These are phyloP conservation scores for Drosophila hydei DNA, from an alignment of 1,140 invertebrate genomes.

Conservation along the genomic window DNA sequence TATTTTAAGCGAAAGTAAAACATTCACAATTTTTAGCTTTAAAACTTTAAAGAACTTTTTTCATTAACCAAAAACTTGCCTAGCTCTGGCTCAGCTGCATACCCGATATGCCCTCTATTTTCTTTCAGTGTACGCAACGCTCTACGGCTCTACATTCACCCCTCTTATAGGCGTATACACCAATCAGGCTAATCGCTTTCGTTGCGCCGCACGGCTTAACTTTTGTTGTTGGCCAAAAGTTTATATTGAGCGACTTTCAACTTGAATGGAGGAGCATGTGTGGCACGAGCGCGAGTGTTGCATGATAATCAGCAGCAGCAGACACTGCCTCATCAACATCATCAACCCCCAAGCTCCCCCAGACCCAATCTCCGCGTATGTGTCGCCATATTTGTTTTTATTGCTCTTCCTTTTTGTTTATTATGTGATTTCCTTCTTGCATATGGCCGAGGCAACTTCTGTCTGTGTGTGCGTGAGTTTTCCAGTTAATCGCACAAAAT, in stretches of 20 bases:
- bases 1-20: too few relatives aligned
- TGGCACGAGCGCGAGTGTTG: conserved; percentile 41
- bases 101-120: too few relatives aligned
- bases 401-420: conserved; percentile 75
- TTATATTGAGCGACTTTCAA: conserved; percentile 52
- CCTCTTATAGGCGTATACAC: conserved; percentile 4
- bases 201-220: conserved; percentile 76
- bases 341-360: conserved; percentile 32
- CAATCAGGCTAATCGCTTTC: conserved; percentile 80
- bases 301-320: conserved; percentile 66
- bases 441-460: conserved; percentile 57
- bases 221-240: conserved; percentile 62
- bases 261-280: conserved; percentile 43
- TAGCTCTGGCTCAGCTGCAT: too few relatives aligned
- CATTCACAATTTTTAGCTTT: too few relatives aligned
- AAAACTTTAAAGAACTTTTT: too few relatives aligned
- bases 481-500: conserved; percentile 77
- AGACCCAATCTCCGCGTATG: conserved; percentile 46
- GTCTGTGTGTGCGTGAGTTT: conserved; percentile 58
- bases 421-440: conserved; percentile 72
- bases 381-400: conserved; percentile 79
- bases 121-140: too few relatives aligned
- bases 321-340: conserved; percentile 37
- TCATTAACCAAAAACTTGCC: too few relatives aligned
- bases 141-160: conserved; percentile 3